phyloP scores from a whole-genome alignment of 2,797 vertebrate species.

The Poecilia wingei region DNA sequence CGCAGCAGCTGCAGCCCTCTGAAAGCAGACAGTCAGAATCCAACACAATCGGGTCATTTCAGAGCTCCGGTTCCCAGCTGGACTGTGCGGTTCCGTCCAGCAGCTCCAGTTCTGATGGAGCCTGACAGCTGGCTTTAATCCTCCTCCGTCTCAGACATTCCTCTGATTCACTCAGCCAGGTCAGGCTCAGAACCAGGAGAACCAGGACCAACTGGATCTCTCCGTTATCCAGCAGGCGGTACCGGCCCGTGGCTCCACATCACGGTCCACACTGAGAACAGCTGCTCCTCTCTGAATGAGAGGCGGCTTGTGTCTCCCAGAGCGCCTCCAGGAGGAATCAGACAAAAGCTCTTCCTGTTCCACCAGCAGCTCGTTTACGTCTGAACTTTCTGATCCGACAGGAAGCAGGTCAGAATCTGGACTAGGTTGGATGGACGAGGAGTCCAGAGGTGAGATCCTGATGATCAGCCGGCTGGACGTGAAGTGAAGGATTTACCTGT shows the following conservation, averaged over 20 bases:
- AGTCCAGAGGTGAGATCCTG: too few species aligned
- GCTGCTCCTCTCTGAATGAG: too few species aligned
- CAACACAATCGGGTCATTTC: neutral
- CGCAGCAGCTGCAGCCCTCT: neutral
- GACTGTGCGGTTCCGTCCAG: neutral
- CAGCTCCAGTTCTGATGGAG: neutral
- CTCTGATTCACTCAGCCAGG: neutral
- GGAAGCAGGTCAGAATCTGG: neutral
- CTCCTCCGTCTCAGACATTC: neutral
- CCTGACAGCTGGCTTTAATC: neutral
- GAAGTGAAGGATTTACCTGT: neutral
- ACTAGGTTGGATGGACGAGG: too few species aligned
- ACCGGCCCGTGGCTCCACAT: too few species aligned
- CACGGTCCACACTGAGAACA: too few species aligned
- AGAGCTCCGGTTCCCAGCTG: neutral
- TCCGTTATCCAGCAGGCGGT: neutral
- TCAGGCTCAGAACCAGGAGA: neutral
- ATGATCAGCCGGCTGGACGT: neutral
- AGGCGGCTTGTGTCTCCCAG: neutral
- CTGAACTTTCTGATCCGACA: neutral
- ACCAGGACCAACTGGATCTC: neutral
- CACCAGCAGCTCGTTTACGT: neutral
- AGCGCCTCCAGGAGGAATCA: neutral
- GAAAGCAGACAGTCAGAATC: neutral
- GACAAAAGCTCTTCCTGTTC: neutral